Conservation (phyloP, 2,888 invertebrate genomes). For the Sesia apiformis region DNA sequence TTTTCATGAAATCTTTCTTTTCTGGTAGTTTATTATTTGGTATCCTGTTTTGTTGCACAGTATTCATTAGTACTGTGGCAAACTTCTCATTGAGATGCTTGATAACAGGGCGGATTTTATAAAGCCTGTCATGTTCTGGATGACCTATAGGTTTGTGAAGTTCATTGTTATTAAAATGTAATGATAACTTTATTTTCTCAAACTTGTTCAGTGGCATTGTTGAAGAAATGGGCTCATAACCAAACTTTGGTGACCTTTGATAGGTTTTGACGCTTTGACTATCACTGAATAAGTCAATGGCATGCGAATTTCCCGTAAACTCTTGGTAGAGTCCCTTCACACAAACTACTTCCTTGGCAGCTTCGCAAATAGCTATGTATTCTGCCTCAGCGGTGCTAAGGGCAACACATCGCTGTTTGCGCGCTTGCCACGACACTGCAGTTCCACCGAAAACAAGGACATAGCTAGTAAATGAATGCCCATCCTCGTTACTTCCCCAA, state of each 20-base stretch:
- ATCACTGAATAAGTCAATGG: too few relatives aligned
- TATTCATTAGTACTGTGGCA: conserved; percentile 20
- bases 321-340: too few relatives aligned
- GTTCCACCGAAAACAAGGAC: too few relatives aligned
- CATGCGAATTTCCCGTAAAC: too few relatives aligned
- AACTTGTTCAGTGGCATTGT: conserved; percentile 7
- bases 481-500: too few relatives aligned
- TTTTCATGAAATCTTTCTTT: conserved; percentile 9
- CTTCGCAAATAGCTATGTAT: too few relatives aligned
- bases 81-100: conserved; percentile 23
- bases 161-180: conserved; percentile 7
- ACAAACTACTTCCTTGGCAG: too few relatives aligned
- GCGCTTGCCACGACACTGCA: too few relatives aligned
- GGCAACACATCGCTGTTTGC: too few relatives aligned
- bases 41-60: conserved; percentile 11
- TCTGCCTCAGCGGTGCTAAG: too few relatives aligned
- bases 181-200: background rate
- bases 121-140: conserved; percentile 12
- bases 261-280: too few relatives aligned
- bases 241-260: conserved; percentile 6
- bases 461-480: too few relatives aligned
- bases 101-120: conserved; percentile 18
- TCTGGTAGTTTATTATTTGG: conserved; percentile 11
- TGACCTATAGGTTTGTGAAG: conserved; percentile 5
- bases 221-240: conserved; percentile 8